Evolutionary conservation across 1,140 invertebrate genomes (phyloP), one percentile per base, ranked within the genome.

Genomic region (Dendrolimus punctatus): DNA sequence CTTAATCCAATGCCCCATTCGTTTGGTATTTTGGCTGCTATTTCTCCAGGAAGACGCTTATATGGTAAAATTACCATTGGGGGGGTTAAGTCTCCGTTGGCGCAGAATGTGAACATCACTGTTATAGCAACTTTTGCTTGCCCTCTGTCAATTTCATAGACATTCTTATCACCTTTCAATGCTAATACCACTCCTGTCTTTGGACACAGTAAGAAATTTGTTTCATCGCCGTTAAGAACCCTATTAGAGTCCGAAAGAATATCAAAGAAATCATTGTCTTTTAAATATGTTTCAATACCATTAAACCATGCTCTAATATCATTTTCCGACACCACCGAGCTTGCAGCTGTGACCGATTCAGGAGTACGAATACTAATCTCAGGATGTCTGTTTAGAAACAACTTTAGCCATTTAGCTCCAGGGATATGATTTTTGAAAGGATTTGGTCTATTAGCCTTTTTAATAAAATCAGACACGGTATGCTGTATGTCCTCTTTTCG

Each of bases 361-460:
- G n/a, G n/a, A n/a, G n/a, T n/a, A n/a, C n/a, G n/a, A n/a, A n/a
- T n/a, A n/a, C n/a, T n/a, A 23, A 49, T 6, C 4, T 39, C 47
- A 6, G 67, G 69, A 62, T 80, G 66, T n/a, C 71, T 53, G 60
- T 73, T 68, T 23, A 82, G 37, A 65, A 82, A 82, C 8, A 68
- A 62, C 6, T 58, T 23, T 42, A 71, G 63, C 78, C 76, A 82
- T 65, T 76, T 80, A 6, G 59, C 55, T 6, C 76, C 69, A 39
- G 79, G 76, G 9, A 62, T 58, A 51, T 59, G 53, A 48, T 59
- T 55, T 48, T 43, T 55, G 49, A 62, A 66, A 36, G 67, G 66
- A 49, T 63, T 76, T 8, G 51, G 7, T 39, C 58, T 58, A 9
- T 68, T 66, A 58, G 71, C 3, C 46, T 66, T 45, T 9, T 60